Base-by-base conservation (phyloP, 2,113 vertebrate genomes). In the Pimephales promelas region DNA sequence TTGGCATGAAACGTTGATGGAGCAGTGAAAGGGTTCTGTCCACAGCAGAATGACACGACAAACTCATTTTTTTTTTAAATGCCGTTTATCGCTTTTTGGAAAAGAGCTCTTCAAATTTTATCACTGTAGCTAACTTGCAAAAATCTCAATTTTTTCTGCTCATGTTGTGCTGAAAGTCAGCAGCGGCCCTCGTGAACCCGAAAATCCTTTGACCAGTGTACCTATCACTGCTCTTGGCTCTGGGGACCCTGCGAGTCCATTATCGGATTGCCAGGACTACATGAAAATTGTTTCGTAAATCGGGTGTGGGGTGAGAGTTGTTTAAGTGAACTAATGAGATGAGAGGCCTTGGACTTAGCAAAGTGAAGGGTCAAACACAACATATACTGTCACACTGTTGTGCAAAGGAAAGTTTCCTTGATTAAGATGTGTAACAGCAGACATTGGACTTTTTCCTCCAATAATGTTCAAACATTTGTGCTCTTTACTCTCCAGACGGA, bases 391-490 rank as follows among this genome's bases (percentile, higher is more conserved):
- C 71, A 66, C 22, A 71, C 5, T 13, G 20, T 24, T 71, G 36
- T 24, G 22, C 26, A 20, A 75, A 75, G 26, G 10, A 72, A 74
- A 9, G 24, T 54, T 0, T 31, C 18, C 4, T 75, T 56, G 73
- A 75, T 56, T 75, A 34, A 68, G 64, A 34, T 10, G 10, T 54
- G 18, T 75, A n/a, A 61, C n/a, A 78, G 61, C 31, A 59, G 31
- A 78, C 22, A 59, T 24, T 77, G 22, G 75, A 77, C 54, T 18
- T 59, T 26, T 59, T 18, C 31, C 34, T 24, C 13, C 20, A 59
- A 59, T 59, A 77, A 78, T 26, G 54, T 78, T 78, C 8, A 40
- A 59, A 59, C 75, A 18, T 40, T 24, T 43, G 10, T 59, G 54
- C 54, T 78, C 49, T 76, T 76, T 56, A 56, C 36, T 31, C n/a